Evolutionary conservation across 1,140 invertebrate genomes (phyloP).

Genomic region (Argopecten irradians): DNA sequence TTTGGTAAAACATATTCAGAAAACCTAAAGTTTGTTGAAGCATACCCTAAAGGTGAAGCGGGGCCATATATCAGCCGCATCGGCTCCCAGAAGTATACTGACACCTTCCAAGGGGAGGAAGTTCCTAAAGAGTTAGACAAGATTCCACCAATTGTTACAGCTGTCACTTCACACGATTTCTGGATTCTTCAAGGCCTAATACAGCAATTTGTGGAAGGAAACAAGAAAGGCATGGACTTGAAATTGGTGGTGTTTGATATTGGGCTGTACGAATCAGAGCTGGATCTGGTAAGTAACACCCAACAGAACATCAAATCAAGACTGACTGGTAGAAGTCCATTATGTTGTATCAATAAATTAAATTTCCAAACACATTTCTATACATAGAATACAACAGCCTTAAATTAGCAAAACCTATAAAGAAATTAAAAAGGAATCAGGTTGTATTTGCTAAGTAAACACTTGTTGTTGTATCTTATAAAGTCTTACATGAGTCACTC

Average conservation of each 20-base stretch:
- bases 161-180: conserved; percentile 60
- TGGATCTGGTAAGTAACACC: conserved; percentile 57
- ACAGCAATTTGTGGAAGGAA: conserved; percentile 48
- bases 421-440: too few relatives aligned
- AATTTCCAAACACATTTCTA: too few relatives aligned
- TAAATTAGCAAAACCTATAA: too few relatives aligned
- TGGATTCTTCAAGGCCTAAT: conserved; percentile 55
- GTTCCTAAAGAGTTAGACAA: conserved; percentile 47
- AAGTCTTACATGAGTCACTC: too few relatives aligned
- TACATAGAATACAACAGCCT: too few relatives aligned
- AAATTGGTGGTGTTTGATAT: conserved; percentile 65
- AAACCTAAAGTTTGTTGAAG: conserved; percentile 56
- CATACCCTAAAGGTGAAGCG: conserved; percentile 64
- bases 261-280: conserved; percentile 59
- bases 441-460: too few relatives aligned
- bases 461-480: too few relatives aligned
- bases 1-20: conserved; percentile 49
- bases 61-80: conserved; percentile 65
- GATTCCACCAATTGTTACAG: conserved; percentile 67
- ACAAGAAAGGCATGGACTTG: conserved; percentile 38
- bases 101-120: conserved; percentile 48
- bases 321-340: neutral
- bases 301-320: neutral
- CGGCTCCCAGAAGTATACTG: conserved; percentile 48
- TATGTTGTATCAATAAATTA: neutral